phyloP scores from a whole-genome alignment of 2,797 vertebrate species.

The Holocentrus rufus region DNA sequence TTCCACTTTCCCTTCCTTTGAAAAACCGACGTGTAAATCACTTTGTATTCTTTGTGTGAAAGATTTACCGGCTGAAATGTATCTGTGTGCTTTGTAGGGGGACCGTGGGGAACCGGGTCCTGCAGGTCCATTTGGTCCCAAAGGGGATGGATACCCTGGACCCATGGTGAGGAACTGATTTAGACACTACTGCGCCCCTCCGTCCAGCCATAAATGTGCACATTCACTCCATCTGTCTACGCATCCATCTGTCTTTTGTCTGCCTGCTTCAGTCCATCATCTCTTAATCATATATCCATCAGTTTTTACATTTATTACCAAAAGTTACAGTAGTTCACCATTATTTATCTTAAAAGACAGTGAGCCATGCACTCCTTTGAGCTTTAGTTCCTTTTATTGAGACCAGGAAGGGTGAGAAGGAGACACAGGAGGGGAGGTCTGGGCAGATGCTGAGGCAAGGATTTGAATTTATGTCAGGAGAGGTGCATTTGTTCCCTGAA shows the following conservation, averaged over 20 bases:
- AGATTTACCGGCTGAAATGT: slow-evolving; percentile 10
- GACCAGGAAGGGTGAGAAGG: not conserved
- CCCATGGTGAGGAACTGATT: slow-evolving; percentile 79
- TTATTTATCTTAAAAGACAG: not conserved
- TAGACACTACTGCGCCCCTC: not conserved
- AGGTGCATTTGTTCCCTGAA: not conserved
- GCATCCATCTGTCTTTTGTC: slow-evolving; percentile 17
- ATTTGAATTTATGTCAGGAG: not conserved
- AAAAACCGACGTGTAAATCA: slow-evolving; percentile 25
- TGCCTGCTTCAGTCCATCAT: not conserved
- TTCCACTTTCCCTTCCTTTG: slow-evolving; percentile 32
- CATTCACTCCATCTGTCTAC: slow-evolving; percentile 5
- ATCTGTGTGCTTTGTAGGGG: slow-evolving; percentile 77
- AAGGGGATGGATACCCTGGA: slow-evolving; percentile 90
- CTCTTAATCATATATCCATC: slow-evolving; percentile 34
- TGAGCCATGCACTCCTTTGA: not conserved
- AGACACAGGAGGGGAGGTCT: not conserved
- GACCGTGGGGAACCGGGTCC: slow-evolving; percentile 85
- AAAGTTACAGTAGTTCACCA: slow-evolving; percentile 14
- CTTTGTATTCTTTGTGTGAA: slow-evolving; percentile 24
- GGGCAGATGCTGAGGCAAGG: not conserved
- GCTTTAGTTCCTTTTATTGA: not conserved
- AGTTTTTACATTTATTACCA: slow-evolving; percentile 37
- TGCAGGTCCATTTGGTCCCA: slow-evolving; percentile 85
- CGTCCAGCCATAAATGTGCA: slow-evolving; percentile 30